Conservation (phyloP, 2,888 invertebrate genomes). For the Xestia sexstrigata region DNA sequence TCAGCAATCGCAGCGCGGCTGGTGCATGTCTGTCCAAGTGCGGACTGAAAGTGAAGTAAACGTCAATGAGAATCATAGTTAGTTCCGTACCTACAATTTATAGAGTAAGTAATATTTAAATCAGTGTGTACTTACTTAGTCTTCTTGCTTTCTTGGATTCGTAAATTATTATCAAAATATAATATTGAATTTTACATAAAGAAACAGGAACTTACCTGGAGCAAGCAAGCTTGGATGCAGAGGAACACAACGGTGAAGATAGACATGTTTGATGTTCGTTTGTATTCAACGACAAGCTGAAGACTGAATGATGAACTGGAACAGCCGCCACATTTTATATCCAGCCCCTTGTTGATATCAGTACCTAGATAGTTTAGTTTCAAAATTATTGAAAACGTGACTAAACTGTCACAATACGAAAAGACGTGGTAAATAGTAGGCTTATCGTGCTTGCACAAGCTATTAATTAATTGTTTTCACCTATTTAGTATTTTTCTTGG, state of each 20-base stretch:
- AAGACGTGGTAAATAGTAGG: not conserved
- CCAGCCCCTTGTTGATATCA: not conserved
- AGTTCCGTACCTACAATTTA: too few relatives aligned
- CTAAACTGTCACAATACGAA: not conserved
- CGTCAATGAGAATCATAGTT: too few relatives aligned
- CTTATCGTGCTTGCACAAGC: not conserved
- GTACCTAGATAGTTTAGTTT: not conserved
- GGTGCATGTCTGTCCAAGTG: not conserved
- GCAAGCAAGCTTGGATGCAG: slow-evolving; percentile 4
- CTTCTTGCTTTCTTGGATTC: too few relatives aligned
- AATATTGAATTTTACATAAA: too few relatives aligned
- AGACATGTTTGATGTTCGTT: slow-evolving; percentile 47
- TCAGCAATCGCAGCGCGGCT: slow-evolving; percentile 22
- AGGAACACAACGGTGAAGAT: slow-evolving; percentile 32
- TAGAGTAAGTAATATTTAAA: too few relatives aligned
- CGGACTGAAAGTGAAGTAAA: not conserved
- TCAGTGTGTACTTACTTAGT: too few relatives aligned
- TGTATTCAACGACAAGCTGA: slow-evolving; percentile 4
- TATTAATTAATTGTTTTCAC: not conserved
- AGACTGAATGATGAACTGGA: not conserved
- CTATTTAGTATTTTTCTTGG: not conserved
- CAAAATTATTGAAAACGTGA: not conserved
- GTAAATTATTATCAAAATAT: too few relatives aligned
- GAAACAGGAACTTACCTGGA: slow-evolving; percentile 3
- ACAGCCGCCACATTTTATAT: not conserved